Percentiles rank a stretch among this genome's conserved stretches.
These are phyloP conservation scores for Boloria euphrosyne DNA, from an alignment of 2,888 invertebrate genomes.

Conservation along the genomic window DNA sequence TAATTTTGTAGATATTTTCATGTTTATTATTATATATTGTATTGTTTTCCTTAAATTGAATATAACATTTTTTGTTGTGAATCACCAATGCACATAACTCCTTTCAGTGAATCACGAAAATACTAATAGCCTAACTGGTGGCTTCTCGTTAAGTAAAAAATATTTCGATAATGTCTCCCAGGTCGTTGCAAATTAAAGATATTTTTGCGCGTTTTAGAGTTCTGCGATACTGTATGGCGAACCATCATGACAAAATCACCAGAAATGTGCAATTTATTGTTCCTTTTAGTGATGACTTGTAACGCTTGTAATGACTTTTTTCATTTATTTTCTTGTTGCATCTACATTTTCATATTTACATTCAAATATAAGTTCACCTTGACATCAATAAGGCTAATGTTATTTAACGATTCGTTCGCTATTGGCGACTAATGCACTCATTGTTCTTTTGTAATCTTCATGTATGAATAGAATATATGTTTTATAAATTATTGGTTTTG, in stretches of 20 bases:
- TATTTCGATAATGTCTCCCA: slow-evolving; percentile 69
- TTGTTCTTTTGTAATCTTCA: slow-evolving; percentile 16
- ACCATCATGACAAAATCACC: no score
- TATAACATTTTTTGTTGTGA: slow-evolving; percentile 12
- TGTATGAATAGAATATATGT: slow-evolving; percentile 5
- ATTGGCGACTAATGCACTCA: slow-evolving; percentile 14
- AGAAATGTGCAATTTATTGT: no score
- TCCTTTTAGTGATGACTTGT: no score
- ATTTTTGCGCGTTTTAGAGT: slow-evolving; percentile 7
- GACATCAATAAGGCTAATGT: slow-evolving; percentile 7
- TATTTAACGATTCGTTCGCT: slow-evolving; percentile 18
- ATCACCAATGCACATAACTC: slow-evolving; percentile 7
- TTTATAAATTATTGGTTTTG: background rate
- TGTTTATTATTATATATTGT: slow-evolving; percentile 2
- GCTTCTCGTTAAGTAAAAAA: slow-evolving; percentile 24
- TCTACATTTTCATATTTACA: background rate
- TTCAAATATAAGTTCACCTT: background rate
- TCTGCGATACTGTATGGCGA: background rate
- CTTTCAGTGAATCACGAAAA: slow-evolving; percentile 24
- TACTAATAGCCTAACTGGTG: slow-evolving; percentile 20
- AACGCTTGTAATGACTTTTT: no score
- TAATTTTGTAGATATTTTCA: background rate
- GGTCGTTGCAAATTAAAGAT: slow-evolving; percentile 51
- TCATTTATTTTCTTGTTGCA: no score
- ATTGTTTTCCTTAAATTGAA: slow-evolving; percentile 20